phyloP scores from a whole-genome alignment of 2,888 invertebrate species.

The Sycophila texana region DNA sequence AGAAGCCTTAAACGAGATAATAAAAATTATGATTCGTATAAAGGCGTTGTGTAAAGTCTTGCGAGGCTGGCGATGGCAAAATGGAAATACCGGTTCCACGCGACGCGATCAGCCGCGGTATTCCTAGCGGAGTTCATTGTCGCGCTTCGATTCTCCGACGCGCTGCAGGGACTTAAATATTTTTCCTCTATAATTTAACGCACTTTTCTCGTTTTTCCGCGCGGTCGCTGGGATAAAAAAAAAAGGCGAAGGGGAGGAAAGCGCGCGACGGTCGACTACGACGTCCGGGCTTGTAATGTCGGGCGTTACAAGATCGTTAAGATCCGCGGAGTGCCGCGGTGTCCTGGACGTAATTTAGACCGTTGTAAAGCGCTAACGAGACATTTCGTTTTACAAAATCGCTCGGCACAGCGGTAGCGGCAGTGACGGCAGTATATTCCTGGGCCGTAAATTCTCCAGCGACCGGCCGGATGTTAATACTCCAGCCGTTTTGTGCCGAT shows the following conservation, averaged over 20 bases:
- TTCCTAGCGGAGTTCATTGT: not conserved
- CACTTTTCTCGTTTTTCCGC: not conserved
- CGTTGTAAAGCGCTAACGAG: conserved; percentile 74
- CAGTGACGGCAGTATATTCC: conserved; percentile 55
- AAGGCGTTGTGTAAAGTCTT: conserved; percentile 29
- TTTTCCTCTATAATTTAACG: not conserved
- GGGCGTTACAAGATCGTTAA: conserved; percentile 68
- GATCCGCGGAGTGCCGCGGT: conserved; percentile 65
- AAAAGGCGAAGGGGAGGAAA: no score
- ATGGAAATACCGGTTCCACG: conserved; percentile 56
- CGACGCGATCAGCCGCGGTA: conserved; percentile 8
- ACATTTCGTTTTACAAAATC: conserved; percentile 74
- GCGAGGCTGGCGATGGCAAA: conserved; percentile 9
- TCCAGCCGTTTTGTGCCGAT: conserved; percentile 42
- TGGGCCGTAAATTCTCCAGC: conserved; percentile 67
- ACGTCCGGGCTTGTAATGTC: conserved; percentile 39
- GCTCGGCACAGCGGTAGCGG: conserved; percentile 61
- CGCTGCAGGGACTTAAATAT: conserved; percentile 19
- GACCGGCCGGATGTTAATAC: conserved; percentile 71
- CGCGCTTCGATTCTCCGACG: conserved; percentile 29
- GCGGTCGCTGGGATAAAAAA: not conserved
- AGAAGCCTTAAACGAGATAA: conserved; percentile 49
- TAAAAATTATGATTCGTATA: conserved; percentile 57
- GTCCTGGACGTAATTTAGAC: conserved; percentile 70
- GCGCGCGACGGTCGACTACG: conserved; percentile 15